Percentiles rank a stretch among this genome's conserved stretches.
These are phyloP conservation scores for Dermatophagoides farinae DNA, from an alignment of 1,140 invertebrate species.

Conservation along the genomic window DNA sequence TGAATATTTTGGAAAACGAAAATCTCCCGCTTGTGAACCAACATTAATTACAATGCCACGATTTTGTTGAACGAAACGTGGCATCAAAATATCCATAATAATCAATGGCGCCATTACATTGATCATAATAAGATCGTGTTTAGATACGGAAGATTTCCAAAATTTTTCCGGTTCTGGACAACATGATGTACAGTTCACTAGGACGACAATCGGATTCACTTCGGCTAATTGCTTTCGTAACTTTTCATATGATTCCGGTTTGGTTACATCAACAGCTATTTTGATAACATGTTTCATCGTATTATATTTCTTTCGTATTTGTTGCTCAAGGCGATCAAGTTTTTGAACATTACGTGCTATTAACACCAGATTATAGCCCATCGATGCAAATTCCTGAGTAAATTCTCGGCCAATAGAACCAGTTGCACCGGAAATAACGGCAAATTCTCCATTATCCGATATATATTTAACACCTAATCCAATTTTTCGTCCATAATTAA, in stretches of 20 bases:
- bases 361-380: constrained; percentile 63
- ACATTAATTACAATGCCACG: constrained; percentile 6
- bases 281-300: not conserved
- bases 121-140: not conserved
- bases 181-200: constrained; percentile 8
- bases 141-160: not conserved
- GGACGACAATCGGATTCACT: not conserved
- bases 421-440: constrained; percentile 64
- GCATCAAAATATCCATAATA: constrained; percentile 6
- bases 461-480: constrained; percentile 22
- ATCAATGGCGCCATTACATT: constrained; percentile 1
- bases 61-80: constrained; percentile 6
- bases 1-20: not conserved
- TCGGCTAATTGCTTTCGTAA: not conserved
- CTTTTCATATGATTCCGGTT: constrained; percentile 3
- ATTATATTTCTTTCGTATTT: constrained; percentile 1
- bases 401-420: constrained; percentile 78
- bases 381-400: constrained; percentile 52
- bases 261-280: constrained; percentile 10
- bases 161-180: not conserved
- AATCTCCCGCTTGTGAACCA: not conserved
- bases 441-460: not conserved
- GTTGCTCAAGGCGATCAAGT: not conserved
- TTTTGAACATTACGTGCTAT: constrained; percentile 66
- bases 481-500: constrained; percentile 20